Base-by-base conservation (phyloP, 2,797 vertebrate species). In the Odontamblyopus lacepedii region DNA sequence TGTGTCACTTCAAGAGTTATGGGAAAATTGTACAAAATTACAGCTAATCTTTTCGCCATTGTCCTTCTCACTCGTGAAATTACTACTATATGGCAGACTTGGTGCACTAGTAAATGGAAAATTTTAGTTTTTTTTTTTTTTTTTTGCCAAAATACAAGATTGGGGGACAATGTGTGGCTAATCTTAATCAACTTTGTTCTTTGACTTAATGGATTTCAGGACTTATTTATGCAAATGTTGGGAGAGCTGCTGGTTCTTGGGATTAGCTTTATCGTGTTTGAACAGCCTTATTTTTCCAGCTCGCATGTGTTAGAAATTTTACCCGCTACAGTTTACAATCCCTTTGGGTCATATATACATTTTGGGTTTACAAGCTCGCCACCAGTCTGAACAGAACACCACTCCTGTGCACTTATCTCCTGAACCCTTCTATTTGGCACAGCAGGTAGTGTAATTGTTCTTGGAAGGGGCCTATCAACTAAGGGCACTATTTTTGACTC, bases 31-130 rank as follows among this genome's bases (percentile, higher is more conserved):
- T 26, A 63, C 78, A 65, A 75, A 90, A 90, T 90, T 76, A 88
- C 83, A 79, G 87, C 87, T 87, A 92, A 87, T 86, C 85, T 74
- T 82, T 84, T 77, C 72, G 72, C 78, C 77, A 85, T 90, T 85
- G 84, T 83, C 87, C 87, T 88, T 81, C 80, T 90, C 88, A 90
- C 75, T 90, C 84, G 88, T 90, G 91, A 90, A 91, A 90, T 91
- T 91, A 87, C 85, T 91, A 86, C 85, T 80, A 65, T 80, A 75
- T 80, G 82, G 70, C 82, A 71, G 85, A 85, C 84, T 87, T 83
- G 82, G 74, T 81, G 83, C 78, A 81, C 83, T 83, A 87, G 80
- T 72, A 84, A 91, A 90, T 89, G 84, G 82, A 82, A 44, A 78
- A 81, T 77, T 74, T 82, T 63, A 64, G 57, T 53, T 76, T 60